Base-by-base conservation (phyloP, 2,797 vertebrate genomes). In the Hydrocynus forskahlii region DNA sequence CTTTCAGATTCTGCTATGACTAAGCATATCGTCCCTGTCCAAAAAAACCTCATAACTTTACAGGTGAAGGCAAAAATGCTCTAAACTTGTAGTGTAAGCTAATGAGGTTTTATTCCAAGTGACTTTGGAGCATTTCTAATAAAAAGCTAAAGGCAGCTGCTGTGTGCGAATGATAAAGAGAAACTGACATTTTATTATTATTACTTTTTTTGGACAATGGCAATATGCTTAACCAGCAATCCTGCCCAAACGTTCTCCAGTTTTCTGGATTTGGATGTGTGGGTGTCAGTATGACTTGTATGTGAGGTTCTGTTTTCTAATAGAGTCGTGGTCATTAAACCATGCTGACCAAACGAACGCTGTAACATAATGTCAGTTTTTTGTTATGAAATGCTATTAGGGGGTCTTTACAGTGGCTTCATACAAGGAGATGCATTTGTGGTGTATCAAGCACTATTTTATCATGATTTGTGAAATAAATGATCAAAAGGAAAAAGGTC, bases 321-420 rank as follows among this genome's bases (percentile, higher is more conserved):
- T 43, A 60, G 6, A 57, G 62, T 10, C 14, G 7, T 63, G 16
- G 48, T 71, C 5, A 8, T 63, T 63, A 5, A 6, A 38, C 29
- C 25, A 60, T 69, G n/a, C n/a, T 77, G 86, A 87, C 88, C 84
- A 87, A 89, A 84, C 81, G 6, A 83, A 89, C 85, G 74, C 0
- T 80, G 76, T 76, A 84, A 62, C 50, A 1, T 80, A 74, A 76
- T 62, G 16, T 68, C 25, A 76, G 19, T n/a, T 64, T 73, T 38
- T 70, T 86, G 74, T 73, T 68, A 85, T 86, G 38, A 81, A n/a
- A 60, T 62, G 23, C 6, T 1, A 76, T 70, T 63, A 63, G 62
- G 8, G 21, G 7, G 4, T n/a, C 29, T 76, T 55, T 54, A 63
- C 21, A 64, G 60, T 50, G 40, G 21, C n/a, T 71, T 70, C 16